phyloP scores from a whole-genome alignment of 1,140 invertebrate species.

The Globodera ellingtonae region DNA sequence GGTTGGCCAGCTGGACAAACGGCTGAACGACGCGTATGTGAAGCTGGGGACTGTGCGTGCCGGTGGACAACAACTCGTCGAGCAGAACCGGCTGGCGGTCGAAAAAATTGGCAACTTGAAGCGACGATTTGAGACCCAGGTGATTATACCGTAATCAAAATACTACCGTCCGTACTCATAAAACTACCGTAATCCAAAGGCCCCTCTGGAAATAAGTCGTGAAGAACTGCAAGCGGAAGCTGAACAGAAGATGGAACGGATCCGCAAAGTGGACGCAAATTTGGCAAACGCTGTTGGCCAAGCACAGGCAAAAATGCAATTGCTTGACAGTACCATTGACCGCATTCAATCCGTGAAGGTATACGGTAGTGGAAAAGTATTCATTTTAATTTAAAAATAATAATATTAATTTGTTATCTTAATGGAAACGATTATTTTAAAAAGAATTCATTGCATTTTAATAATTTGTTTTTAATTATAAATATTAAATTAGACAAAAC shows the following conservation, averaged over 20 bases:
- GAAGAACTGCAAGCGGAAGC: conserved; percentile 46
- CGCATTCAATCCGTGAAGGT: conserved; percentile 11
- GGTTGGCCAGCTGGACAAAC: conserved; percentile 39
- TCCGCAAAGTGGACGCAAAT: conserved; percentile 19
- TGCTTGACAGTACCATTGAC: not conserved
- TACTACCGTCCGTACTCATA: too few species aligned
- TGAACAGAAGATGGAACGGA: conserved; percentile 38
- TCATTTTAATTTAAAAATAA: not conserved
- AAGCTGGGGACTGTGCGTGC: conserved; percentile 28
- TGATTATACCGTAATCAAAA: too few species aligned
- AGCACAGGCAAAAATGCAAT: conserved; percentile 17
- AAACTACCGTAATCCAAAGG: not conserved
- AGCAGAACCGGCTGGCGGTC: conserved; percentile 15
- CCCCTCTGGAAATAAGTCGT: conserved; percentile 38
- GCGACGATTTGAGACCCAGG: conserved; percentile 28
- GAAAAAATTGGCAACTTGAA: conserved; percentile 34
- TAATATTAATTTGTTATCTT: too few species aligned
- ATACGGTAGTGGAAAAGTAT: not conserved
- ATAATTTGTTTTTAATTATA: too few species aligned
- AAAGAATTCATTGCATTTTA: too few species aligned
- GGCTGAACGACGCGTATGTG: conserved; percentile 38
- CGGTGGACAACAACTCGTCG: conserved; percentile 46
- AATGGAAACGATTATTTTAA: too few species aligned
- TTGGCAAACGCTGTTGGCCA: conserved; percentile 3
- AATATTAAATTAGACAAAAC: too few species aligned